Conservation (phyloP, 1,140 invertebrate species). For the Muscidifurax raptorellus region DNA sequence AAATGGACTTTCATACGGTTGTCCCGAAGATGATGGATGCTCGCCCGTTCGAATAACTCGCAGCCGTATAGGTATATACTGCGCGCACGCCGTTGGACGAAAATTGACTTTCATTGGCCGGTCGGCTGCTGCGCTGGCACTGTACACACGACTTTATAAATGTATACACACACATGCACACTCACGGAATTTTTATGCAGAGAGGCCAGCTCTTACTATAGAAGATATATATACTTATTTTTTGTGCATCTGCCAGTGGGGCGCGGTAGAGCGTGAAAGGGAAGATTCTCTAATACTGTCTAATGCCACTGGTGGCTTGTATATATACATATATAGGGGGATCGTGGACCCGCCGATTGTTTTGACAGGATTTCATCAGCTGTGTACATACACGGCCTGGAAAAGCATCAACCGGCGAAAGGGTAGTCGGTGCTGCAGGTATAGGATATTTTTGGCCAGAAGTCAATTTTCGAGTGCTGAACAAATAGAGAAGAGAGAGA, state of each 20-base stretch:
- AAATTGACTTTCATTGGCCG: conserved; percentile 53
- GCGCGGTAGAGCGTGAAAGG: conserved; percentile 8
- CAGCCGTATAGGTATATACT: no score
- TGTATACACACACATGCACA: conserved; percentile 48
- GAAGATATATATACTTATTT: no score
- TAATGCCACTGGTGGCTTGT: not conserved
- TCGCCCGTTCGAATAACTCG: conserved; percentile 13
- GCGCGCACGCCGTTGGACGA: not conserved
- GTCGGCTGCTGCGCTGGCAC: conserved; percentile 52
- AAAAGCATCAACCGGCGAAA: conserved; percentile 49
- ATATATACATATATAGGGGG: not conserved
- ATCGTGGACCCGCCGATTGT: conserved; percentile 56
- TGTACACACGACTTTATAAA: no score
- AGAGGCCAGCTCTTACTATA: conserved; percentile 45
- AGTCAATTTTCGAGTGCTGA: conserved; percentile 70
- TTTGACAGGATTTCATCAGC: conserved; percentile 67
- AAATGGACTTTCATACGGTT: conserved; percentile 36
- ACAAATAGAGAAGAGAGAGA: no score
- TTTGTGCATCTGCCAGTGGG: not conserved
- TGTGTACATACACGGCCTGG: conserved; percentile 63
- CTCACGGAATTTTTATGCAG: conserved; percentile 60
- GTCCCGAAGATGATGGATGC: conserved; percentile 49
- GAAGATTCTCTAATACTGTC: not conserved
- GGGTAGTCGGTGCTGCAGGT: conserved; percentile 38
- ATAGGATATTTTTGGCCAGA: conserved; percentile 68